A percentile compares a stretch with the other conserved stretches of the same genome.
Evolutionary conservation across 2,888 invertebrate species (phyloP).

Genomic region (Eupeodes luniger): DNA sequence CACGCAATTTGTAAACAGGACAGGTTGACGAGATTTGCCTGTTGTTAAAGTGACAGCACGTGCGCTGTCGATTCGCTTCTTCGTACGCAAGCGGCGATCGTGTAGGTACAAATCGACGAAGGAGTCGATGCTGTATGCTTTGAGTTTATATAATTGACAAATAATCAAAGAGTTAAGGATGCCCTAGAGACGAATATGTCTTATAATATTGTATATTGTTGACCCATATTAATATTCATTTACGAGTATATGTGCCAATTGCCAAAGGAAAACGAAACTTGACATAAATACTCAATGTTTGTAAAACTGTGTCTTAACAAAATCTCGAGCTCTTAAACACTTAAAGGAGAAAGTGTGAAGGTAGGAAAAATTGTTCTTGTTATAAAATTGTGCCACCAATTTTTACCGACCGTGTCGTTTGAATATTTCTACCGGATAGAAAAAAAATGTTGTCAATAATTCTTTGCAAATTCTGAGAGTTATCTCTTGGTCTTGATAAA

Average conservation of each 20-base stretch:
- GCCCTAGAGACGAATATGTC: conserved; percentile 48
- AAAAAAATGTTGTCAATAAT: no score
- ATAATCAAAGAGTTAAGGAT: conserved; percentile 59
- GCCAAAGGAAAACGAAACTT: conserved; percentile 24
- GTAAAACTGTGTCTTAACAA: background rate
- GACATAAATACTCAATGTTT: background rate
- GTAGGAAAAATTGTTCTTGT: no score
- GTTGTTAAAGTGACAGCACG: conserved; percentile 72
- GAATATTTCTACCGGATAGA: no score
- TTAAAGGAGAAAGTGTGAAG: background rate
- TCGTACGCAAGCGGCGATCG: conserved; percentile 62
- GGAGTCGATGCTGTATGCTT: background rate
- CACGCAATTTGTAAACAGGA: conserved; percentile 69
- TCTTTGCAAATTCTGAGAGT: no score
- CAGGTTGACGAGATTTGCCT: conserved; percentile 73
- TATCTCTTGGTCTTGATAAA: no score
- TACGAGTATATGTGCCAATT: background rate
- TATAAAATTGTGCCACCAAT: no score
- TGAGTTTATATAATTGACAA: conserved; percentile 57
- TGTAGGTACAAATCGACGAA: conserved; percentile 43
- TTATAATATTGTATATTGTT: conserved; percentile 31
- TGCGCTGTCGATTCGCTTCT: conserved; percentile 71
- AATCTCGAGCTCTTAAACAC: background rate
- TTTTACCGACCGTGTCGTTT: no score
- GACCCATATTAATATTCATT: conserved; percentile 49